Percentiles rank a stretch among this genome's conserved stretches.
These are phyloP conservation scores for Marmota monax DNA, from an alignment of 2,113 vertebrate species.

Conservation along the genomic window DNA sequence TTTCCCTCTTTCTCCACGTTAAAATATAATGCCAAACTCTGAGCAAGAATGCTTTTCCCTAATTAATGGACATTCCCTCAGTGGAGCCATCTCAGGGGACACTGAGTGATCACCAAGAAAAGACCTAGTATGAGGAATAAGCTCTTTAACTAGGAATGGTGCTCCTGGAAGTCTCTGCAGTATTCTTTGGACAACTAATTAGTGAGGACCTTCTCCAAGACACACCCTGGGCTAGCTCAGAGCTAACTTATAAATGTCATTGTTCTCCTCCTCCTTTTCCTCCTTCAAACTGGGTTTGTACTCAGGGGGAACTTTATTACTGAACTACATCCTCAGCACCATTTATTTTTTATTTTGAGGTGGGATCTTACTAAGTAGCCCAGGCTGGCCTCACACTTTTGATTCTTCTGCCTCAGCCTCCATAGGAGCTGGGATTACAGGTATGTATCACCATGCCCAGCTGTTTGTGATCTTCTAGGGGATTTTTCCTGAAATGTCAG, in stretches of 20 bases:
- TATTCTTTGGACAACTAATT: not conserved
- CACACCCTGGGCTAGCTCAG: not conserved
- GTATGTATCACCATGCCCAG: not conserved
- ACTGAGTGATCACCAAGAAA: not conserved
- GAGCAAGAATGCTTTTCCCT: not conserved
- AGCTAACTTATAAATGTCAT: not conserved
- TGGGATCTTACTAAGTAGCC: not conserved
- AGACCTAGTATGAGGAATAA: not conserved
- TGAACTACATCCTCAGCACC: not conserved
- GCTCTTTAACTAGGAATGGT: not conserved
- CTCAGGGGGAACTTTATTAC: not conserved
- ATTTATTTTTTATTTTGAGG: not conserved
- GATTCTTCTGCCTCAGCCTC: not conserved
- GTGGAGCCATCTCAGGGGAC: not conserved
- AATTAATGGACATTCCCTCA: not conserved
- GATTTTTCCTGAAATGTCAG: not conserved
- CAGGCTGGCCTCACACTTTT: not conserved
- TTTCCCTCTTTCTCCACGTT: not conserved
- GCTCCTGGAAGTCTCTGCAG: not conserved
- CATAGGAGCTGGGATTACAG: not conserved
- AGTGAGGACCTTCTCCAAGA: not conserved
- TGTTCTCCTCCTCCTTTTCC: not conserved
- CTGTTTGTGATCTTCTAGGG: not conserved
- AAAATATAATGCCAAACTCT: conserved; percentile 55
- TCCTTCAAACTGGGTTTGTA: not conserved